Conservation (phyloP, 35 echinoderm and acorn worm genomes). For the Lytechinus pictus region DNA sequence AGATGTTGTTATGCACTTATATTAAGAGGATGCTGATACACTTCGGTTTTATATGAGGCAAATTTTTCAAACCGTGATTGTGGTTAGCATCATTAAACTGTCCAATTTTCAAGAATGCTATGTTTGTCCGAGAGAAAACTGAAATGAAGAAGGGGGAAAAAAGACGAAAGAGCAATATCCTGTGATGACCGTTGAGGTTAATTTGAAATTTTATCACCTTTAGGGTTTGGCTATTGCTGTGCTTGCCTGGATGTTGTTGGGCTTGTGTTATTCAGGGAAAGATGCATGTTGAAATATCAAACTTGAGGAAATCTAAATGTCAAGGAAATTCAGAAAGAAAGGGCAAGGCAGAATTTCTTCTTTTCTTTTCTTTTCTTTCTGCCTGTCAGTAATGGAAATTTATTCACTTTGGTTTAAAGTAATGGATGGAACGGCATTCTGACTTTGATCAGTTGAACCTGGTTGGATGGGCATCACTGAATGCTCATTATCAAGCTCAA, state of each 20-base stretch:
- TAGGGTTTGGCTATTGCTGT: neutral
- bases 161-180: conserved; percentile 1
- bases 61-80: neutral
- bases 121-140: neutral
- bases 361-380: neutral
- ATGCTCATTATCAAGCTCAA: neutral
- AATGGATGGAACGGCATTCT: neutral
- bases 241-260: neutral
- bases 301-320: conserved; percentile 5
- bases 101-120: neutral
- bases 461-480: neutral
- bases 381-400: neutral
- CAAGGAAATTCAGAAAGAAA: neutral
- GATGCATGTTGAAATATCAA: conserved; percentile 4
- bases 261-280: neutral
- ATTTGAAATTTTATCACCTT: conserved; percentile 14
- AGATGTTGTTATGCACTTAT: neutral
- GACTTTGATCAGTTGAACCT: neutral
- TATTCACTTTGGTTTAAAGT: neutral
- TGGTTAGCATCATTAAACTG: neutral
- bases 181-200: conserved; percentile 10
- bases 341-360: neutral
- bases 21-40: too few relatives aligned
- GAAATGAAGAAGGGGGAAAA: neutral
- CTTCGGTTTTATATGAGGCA: neutral